phyloP scores from a whole-genome alignment of 2,797 vertebrate species.

The Anniella stebbinsi region DNA sequence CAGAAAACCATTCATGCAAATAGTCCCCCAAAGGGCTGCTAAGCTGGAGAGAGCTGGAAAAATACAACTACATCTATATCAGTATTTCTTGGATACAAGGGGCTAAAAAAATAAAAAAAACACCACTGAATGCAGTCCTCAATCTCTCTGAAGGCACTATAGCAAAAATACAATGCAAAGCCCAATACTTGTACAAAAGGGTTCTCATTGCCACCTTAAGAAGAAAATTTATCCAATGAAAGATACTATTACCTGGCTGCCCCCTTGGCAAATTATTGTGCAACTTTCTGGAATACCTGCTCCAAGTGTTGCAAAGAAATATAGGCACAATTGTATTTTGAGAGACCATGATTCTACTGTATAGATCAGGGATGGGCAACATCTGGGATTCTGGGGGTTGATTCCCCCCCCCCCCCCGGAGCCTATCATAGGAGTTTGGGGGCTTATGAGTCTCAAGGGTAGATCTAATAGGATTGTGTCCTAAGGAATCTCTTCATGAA shows the following conservation, averaged over 20 bases:
- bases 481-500: not conserved
- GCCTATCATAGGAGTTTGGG: too few species aligned
- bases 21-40: slow-evolving; percentile 48
- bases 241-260: rapidly evolving
- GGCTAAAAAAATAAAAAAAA: slow-evolving; percentile 68
- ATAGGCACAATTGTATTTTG: not conserved
- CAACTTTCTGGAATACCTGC: not conserved
- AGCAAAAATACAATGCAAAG: not conserved
- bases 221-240: not conserved
- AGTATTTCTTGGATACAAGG: slow-evolving; percentile 57
- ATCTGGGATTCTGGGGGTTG: too few species aligned
- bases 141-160: slow-evolving; percentile 44
- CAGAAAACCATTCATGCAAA: slow-evolving; percentile 72
- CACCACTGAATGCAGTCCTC: slow-evolving; percentile 51
- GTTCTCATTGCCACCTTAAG: not conserved
- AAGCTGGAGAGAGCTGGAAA: slow-evolving; percentile 68
- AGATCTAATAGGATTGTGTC: too few species aligned
- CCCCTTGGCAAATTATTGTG: not conserved
- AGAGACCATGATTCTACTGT: not conserved
- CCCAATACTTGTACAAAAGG: slow-evolving; percentile 31
- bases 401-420: too few species aligned
- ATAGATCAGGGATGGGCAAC: not conserved
- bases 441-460: too few species aligned
- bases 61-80: slow-evolving; percentile 60
- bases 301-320: not conserved